Conservation (phyloP, 2,888 invertebrate species). For the Polydrusus cervinus region DNA sequence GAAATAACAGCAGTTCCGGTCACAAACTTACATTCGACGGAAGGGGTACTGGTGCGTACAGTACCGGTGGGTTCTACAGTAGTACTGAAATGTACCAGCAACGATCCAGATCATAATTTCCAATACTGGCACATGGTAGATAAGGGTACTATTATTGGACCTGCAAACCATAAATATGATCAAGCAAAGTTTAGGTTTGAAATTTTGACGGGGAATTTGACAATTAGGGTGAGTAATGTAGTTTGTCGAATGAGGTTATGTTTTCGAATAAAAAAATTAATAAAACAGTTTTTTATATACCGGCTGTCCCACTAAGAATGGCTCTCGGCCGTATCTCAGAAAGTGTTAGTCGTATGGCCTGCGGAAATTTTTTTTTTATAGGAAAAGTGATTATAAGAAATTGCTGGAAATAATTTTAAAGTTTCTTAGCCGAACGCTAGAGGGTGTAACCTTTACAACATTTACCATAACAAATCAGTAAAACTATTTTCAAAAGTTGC, state of each 20-base stretch:
- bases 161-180: slow-evolving; percentile 75
- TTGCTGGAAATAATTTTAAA: no score
- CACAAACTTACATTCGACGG: not conserved
- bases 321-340: no score
- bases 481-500: no score
- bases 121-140: slow-evolving; percentile 79
- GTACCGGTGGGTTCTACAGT: slow-evolving; percentile 77
- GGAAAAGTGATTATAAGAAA: no score
- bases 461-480: no score
- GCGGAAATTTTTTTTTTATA: no score
- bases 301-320: no score
- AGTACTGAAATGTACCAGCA: slow-evolving; percentile 78
- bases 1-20: not conserved
- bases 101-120: slow-evolving; percentile 79
- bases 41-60: slow-evolving; percentile 65
- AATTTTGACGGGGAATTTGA: slow-evolving; percentile 79
- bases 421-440: no score
- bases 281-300: no score
- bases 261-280: no score
- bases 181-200: slow-evolving; percentile 80
- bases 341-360: no score
- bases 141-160: slow-evolving; percentile 75
- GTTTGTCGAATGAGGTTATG: not conserved
- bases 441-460: no score
- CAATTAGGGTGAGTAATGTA: slow-evolving; percentile 76